Evolutionary conservation across 1,140 invertebrate genomes (phyloP).

Genomic region (Teleogryllus occipitalis): DNA sequence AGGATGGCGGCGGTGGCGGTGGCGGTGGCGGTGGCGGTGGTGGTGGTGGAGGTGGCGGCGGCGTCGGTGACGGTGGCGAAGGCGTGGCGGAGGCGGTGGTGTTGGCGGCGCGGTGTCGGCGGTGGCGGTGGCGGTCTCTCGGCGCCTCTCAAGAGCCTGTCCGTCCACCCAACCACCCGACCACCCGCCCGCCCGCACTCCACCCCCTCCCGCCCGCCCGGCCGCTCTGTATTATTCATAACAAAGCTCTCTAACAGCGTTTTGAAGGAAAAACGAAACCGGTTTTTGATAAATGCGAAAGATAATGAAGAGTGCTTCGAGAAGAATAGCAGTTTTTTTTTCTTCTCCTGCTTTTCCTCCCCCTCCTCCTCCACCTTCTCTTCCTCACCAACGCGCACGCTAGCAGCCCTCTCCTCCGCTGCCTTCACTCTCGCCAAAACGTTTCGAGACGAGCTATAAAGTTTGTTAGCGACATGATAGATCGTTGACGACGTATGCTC

Average conservation of each 20-base stretch:
- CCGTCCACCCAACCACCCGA: too few relatives aligned
- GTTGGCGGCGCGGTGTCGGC: too few relatives aligned
- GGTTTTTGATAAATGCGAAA: slow-evolving; percentile 5
- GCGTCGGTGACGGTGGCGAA: too few relatives aligned
- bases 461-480: background rate
- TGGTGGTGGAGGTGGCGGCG: too few relatives aligned
- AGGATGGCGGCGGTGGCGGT: too few relatives aligned
- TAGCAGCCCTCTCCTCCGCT: background rate
- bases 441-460: slow-evolving; percentile 1
- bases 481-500: background rate
- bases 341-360: background rate
- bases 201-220: too few relatives aligned
- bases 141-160: too few relatives aligned
- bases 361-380: background rate
- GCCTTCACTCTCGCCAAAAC: background rate
- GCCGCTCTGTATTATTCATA: background rate
- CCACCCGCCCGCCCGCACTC: background rate
- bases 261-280: background rate
- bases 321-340: background rate
- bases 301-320: background rate
- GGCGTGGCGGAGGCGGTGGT: too few relatives aligned
- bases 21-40: too few relatives aligned
- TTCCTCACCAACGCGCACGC: too few relatives aligned
- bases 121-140: too few relatives aligned
- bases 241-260: background rate